Base-by-base conservation (phyloP, 1,140 invertebrate genomes). In the Drosophila parabipectinata region DNA sequence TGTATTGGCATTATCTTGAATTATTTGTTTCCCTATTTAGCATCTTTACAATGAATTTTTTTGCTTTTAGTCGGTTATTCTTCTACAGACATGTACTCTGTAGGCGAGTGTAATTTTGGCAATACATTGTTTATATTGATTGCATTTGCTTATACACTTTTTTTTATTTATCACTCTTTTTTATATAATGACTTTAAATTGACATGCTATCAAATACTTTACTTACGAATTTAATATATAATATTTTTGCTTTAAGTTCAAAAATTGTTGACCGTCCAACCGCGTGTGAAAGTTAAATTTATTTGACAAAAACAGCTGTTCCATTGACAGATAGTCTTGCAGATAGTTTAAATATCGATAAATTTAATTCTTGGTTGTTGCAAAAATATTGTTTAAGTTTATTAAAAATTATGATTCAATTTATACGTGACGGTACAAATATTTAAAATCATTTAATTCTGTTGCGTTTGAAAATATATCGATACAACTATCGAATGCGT, bases 31-130 rank as follows among this genome's bases (percentile, higher is more conserved):
- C 4, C 5, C 12, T 10, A 8, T 21, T 28, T 9, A 1, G 18
- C 5, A 30, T 1, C 32, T 1, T 2, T n/a, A n/a, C 8, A 34
- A 8, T 3, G 2, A 21, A 68, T 69, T 56, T 30, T 48, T 34
- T 56, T 52, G 28, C 7, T 15, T 30, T 56, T 39, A 39, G 24
- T 10, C 56, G 10, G 15, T 47, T 8, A n/a, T n/a, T 30, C 1
- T 15, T 9, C 6, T 8, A 26, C 45, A 9, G 15, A 7, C 26
- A n/a, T 14, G 8, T 9, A 30, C 3, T 52, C 59, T 72, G 68
- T 15, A 24, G 55, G n/a, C n/a, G 2, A 72, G 68, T 72, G 68
- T 72, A 45, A 9, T 30, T 30, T 69, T 47, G 47, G 66, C 47
- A 72, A 69, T 69, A 26, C 26, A 14, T 47, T 50, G 44, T 69